A percentile compares a stretch with the other conserved stretches of the same genome.
These are phyloP conservation scores for Thysanoteuthis rhombus DNA, from an alignment of 2,888 invertebrate genomes.

Conservation along the genomic window DNA sequence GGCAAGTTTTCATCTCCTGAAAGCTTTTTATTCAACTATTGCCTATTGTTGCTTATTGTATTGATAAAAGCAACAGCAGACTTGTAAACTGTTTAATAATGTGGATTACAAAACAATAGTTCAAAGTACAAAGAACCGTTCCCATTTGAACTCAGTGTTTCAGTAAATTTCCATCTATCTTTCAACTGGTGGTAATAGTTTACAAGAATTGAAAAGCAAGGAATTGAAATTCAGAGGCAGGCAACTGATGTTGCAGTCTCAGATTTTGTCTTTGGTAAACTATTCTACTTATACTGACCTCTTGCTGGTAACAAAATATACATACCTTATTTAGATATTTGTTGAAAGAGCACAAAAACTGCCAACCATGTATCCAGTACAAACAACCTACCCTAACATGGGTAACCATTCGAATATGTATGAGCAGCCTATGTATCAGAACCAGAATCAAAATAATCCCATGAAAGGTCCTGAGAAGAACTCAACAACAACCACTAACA, in stretches of 20 bases:
- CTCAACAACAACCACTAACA: not conserved
- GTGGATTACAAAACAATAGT: not conserved
- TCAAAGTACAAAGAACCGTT: not conserved
- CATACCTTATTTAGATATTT: not conserved
- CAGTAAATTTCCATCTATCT: too few relatives aligned
- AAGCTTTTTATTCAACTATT: not conserved
- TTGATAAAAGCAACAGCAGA: not conserved
- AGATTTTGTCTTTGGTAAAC: too few relatives aligned
- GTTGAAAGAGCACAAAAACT: not conserved
- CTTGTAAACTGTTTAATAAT: not conserved
- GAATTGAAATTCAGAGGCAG: not conserved
- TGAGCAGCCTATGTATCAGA: not conserved
- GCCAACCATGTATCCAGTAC: slow-evolving; percentile 1
- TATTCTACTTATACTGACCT: too few relatives aligned
- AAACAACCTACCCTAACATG: slow-evolving; percentile 12
- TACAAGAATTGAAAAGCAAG: not conserved
- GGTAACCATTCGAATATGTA: slow-evolving; percentile 21
- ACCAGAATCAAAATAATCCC: not conserved
- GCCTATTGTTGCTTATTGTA: not conserved
- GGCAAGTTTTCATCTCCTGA: not conserved
- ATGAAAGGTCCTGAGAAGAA: slow-evolving; percentile 13
- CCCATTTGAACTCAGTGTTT: not conserved
- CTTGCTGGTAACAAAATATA: too few relatives aligned
- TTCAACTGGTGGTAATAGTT: too few relatives aligned
- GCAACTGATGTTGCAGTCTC: not conserved